Evolutionary conservation across 2,888 invertebrate genomes (phyloP), one percentile per base, ranked within the genome.

Genomic region (Eledona agricola): DNA sequence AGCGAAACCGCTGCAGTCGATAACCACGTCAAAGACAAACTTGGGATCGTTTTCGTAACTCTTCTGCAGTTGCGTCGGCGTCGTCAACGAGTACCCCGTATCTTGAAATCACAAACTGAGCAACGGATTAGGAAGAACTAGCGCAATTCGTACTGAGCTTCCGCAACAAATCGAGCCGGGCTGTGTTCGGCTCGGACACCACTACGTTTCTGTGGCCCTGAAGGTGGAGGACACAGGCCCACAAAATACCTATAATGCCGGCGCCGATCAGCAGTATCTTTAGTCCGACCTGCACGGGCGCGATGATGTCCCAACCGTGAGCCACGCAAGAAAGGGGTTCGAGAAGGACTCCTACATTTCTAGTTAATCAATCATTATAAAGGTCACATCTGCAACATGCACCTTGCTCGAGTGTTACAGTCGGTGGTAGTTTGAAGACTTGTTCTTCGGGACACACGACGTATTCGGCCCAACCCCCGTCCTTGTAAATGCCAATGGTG

Each of bases 371-470:
- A 19, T 19, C 5, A 4, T 19, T 3, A 19, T 19, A 12, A 23
- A 25, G n/a, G 37, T 26, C 19, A 28, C 16, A 17, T 16, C 25
- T 25, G 6, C 9, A 15, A 42, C n/a, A 37, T 12, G 9, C 4
- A 42, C 42, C 42, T 20, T 20, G 29, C 5, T 42, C 42, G 0
- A 42, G 15, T 4, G 29, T 12, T 7, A 31, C 12, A 1, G 6
- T 13, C 7, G 13, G 7, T 3, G 19, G 9, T 13, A 42, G 5
- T 13, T 29, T 20, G 22, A 31, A 9, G 6, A 42, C 29, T 22
- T 42, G 42, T 42, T 42, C 42, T 20, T 42, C 42, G 2, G 42
- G 42, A 11, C 29, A 29, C 6, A 42, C 4, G n/a, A 42, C 19
- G 17, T 29, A 42, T 10, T 42, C n/a, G 1, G 42, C 42, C 42